A percentile compares a stretch with the other conserved stretches of the same genome.
Conservation (phyloP, 2,888 invertebrate genomes). For the Epinotia nisella region DNA sequence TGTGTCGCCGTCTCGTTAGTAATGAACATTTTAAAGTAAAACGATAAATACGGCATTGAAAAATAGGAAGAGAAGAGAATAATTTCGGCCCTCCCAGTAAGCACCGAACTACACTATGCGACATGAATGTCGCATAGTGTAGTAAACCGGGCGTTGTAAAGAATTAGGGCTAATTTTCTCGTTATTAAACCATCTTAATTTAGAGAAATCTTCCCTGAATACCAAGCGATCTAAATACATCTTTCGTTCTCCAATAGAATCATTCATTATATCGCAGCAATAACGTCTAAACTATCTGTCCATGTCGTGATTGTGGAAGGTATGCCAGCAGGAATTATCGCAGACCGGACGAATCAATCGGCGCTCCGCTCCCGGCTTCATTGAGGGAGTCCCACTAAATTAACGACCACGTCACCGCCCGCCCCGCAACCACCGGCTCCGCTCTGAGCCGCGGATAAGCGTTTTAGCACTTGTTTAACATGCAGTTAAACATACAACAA, state of each 20-base stretch:
- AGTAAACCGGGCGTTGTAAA: neutral
- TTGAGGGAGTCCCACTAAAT: conserved; percentile 67
- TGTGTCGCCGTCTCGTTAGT: neutral
- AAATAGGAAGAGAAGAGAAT: neutral
- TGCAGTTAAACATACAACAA: conserved; percentile 28
- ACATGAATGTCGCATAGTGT: too few relatives aligned
- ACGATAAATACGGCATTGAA: neutral
- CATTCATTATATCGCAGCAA: neutral
- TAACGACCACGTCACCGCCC: conserved; percentile 51
- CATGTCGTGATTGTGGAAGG: conserved; percentile 72
- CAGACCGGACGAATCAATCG: conserved; percentile 81
- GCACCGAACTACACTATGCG: too few relatives aligned
- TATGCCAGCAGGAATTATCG: conserved; percentile 62
- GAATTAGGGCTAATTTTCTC: neutral
- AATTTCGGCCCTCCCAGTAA: neutral
- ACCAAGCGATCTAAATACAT: neutral
- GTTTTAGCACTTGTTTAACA: conserved; percentile 39
- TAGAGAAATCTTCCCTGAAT: neutral
- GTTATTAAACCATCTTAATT: too few relatives aligned
- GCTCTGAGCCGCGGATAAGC: conserved; percentile 29
- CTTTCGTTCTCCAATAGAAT: neutral
- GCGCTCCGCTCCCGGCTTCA: conserved; percentile 69
- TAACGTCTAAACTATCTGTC: conserved; percentile 34
- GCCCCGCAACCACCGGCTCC: conserved; percentile 29
- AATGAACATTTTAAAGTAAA: conserved; percentile 14